phyloP scores from a whole-genome alignment of 2,113 vertebrate species.

The Grallaria varia region DNA sequence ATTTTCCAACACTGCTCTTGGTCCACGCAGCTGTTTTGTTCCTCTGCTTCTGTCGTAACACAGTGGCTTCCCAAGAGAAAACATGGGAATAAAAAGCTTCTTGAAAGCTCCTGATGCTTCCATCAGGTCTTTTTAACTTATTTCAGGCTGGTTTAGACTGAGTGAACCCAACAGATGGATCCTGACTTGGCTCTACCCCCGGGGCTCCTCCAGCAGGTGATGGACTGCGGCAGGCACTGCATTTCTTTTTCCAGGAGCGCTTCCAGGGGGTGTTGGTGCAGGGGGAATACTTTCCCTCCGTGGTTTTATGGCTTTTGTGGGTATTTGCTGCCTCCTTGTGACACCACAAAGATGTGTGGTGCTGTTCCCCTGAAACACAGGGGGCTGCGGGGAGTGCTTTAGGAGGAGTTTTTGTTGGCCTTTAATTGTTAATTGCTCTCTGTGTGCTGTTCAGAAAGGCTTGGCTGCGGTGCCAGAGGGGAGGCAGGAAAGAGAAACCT shows the following conservation, averaged over 20 bases:
- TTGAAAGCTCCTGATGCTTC: neutral
- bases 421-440: neutral
- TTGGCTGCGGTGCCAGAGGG: neutral
- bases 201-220: neutral
- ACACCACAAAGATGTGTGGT: neutral
- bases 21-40: neutral
- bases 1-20: fast-evolving
- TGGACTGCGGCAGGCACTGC: neutral
- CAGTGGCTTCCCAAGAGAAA: neutral
- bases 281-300: neutral
- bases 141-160: neutral
- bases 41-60: neutral
- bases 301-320: conserved; percentile 9
- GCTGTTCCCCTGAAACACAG: neutral
- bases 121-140: neutral
- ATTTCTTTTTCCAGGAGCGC: neutral
- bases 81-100: neutral
- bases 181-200: neutral
- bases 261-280: neutral
- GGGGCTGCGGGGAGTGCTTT: neutral
- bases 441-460: neutral
- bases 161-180: neutral
- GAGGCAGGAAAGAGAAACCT: neutral
- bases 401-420: neutral
- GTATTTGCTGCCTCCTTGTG: conserved; percentile 69